A percentile compares a stretch with the other conserved stretches of the same genome.
These are phyloP conservation scores for Vireo griseus DNA, from an alignment of 2,797 vertebrate species.

Conservation along the genomic window DNA sequence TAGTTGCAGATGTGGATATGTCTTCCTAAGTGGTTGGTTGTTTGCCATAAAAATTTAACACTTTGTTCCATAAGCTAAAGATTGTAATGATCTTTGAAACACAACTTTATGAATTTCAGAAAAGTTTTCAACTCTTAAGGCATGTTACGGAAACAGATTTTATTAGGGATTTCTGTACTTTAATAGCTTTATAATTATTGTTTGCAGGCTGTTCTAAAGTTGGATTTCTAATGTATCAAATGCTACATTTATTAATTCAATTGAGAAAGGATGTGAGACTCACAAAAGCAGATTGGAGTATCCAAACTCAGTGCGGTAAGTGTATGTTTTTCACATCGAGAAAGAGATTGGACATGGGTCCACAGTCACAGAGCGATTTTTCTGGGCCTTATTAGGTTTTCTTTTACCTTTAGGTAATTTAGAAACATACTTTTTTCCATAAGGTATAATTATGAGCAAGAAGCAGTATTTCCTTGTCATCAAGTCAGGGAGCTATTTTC, in stretches of 20 bases:
- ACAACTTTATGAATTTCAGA: background rate
- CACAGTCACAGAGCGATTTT: background rate
- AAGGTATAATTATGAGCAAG: background rate
- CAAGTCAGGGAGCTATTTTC: background rate
- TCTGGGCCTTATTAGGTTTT: background rate
- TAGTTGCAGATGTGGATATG: background rate
- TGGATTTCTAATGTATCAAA: background rate
- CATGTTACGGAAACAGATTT: rapidly evolving
- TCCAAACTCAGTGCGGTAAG: background rate
- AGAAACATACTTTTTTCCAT: background rate
- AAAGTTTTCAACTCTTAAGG: background rate
- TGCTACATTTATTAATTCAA: background rate
- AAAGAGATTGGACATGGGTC: background rate
- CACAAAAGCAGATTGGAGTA: background rate
- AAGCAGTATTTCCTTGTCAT: background rate
- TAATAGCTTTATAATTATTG: background rate
- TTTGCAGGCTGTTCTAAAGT: background rate
- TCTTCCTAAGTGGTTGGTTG: background rate
- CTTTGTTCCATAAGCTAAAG: background rate
- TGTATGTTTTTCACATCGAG: background rate
- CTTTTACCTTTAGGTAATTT: background rate
- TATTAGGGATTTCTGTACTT: background rate
- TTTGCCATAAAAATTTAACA: background rate
- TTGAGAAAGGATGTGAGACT: background rate
- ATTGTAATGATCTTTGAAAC: background rate